Evolutionary conservation across 2,888 invertebrate species (phyloP).

Genomic region (Tanaodytes sp.): DNA sequence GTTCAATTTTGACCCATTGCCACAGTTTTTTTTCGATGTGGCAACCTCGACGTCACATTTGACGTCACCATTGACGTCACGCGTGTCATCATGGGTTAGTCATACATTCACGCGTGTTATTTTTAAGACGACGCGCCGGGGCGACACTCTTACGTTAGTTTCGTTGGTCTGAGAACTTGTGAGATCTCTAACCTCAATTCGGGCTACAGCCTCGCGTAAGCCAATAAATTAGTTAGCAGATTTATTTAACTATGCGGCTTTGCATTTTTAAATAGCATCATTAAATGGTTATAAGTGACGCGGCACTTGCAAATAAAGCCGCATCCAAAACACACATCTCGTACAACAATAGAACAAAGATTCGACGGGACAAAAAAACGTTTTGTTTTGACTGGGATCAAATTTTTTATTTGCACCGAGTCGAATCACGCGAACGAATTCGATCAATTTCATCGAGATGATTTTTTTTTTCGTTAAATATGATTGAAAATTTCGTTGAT

Average conservation of each 20-base stretch:
- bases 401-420: no score
- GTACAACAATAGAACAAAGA: no score
- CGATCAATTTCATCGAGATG: no score
- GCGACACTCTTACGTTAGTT: constrained; percentile 32
- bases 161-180: constrained; percentile 16
- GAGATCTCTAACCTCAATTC: constrained; percentile 39
- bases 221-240: constrained; percentile 46
- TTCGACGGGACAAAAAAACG: no score
- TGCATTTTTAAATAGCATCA: constrained; percentile 40
- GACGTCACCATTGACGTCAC: constrained; percentile 46
- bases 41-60: constrained; percentile 39
- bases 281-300: constrained; percentile 38
- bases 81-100: constrained; percentile 37
- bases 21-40: no score
- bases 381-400: no score
- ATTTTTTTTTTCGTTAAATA: no score
- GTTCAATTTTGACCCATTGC: no score
- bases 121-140: constrained; percentile 30
- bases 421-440: no score
- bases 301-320: constrained; percentile 30
- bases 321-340: no score
- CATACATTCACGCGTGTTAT: constrained; percentile 31
- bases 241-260: constrained; percentile 41
- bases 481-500: no score
- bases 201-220: constrained; percentile 30